Evolutionary conservation across 1,140 invertebrate genomes (phyloP).

Genomic region (Drosophila orosa): DNA sequence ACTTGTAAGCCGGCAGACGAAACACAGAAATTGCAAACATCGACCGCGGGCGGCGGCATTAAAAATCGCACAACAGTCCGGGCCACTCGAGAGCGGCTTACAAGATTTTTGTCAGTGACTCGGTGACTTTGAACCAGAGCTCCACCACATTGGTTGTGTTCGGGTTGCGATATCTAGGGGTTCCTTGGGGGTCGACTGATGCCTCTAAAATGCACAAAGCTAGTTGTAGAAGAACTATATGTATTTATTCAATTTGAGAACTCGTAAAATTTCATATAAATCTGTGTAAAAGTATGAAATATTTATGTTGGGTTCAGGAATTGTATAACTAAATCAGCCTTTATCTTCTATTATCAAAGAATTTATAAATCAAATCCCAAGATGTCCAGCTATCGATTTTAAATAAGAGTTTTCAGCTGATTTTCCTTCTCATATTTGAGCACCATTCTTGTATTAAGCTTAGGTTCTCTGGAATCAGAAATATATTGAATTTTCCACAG

Average conservation of each 20-base stretch:
- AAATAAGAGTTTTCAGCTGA: too few relatives aligned
- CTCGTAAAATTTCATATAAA: neutral
- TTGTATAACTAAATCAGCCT: too few relatives aligned
- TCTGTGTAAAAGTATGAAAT: neutral
- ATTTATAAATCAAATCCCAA: too few relatives aligned
- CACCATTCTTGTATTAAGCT: too few relatives aligned
- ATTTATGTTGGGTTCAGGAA: neutral
- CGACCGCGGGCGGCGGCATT: slow-evolving; percentile 20
- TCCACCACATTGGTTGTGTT: slow-evolving; percentile 17
- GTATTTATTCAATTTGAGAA: neutral
- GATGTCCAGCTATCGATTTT: too few relatives aligned
- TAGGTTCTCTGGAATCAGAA: neutral
- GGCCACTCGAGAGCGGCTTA: slow-evolving; percentile 49
- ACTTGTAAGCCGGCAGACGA: slow-evolving; percentile 54
- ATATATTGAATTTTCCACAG: neutral
- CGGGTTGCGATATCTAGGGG: slow-evolving; percentile 2
- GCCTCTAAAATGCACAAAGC: neutral
- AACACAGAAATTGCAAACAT: slow-evolving; percentile 9
- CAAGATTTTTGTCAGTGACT: slow-evolving; percentile 83
- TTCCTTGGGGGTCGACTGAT: slow-evolving; percentile 20
- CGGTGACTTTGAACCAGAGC: slow-evolving; percentile 78
- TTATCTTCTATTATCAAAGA: too few relatives aligned
- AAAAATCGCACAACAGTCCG: slow-evolving; percentile 49
- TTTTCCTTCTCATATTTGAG: too few relatives aligned
- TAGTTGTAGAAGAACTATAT: neutral